Percentiles rank a stretch among this genome's conserved stretches.
Conservation (phyloP, 1,140 invertebrate species). For the Chlorops oryzae region DNA sequence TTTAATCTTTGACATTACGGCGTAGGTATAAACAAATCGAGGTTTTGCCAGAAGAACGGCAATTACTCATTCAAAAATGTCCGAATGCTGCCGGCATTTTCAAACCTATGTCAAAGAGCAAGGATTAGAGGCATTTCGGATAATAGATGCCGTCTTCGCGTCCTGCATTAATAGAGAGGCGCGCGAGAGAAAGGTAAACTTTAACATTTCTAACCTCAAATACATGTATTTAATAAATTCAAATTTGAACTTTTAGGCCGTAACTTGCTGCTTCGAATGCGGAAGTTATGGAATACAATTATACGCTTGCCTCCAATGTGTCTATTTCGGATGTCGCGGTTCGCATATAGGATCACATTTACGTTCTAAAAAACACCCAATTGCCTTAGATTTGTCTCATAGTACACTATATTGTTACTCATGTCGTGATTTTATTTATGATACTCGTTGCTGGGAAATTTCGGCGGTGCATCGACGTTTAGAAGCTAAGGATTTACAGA, state of each 20-base stretch:
- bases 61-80: too few species aligned
- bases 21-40: too few species aligned
- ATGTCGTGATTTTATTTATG: constrained; percentile 90
- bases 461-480: constrained; percentile 52
- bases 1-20: too few species aligned
- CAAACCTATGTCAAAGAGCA: constrained; percentile 46
- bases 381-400: constrained; percentile 81
- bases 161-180: constrained; percentile 63
- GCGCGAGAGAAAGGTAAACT: constrained; percentile 61
- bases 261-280: constrained; percentile 54
- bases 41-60: too few species aligned
- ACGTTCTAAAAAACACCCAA: constrained; percentile 69
- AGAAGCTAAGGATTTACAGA: constrained; percentile 59
- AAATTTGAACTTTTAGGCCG: constrained; percentile 6
- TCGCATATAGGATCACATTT: constrained; percentile 83
- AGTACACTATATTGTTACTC: constrained; percentile 87
- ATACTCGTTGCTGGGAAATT: constrained; percentile 61
- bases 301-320: constrained; percentile 86
- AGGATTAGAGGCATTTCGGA: constrained; percentile 54
- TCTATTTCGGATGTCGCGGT: constrained; percentile 83
- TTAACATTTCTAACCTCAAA: not conserved
- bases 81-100: constrained; percentile 46
- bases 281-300: constrained; percentile 66
- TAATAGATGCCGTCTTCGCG: constrained; percentile 71
- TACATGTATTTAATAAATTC: not conserved